Base-by-base conservation (phyloP, 2,888 invertebrate species). In the Nomada ferruginata region DNA sequence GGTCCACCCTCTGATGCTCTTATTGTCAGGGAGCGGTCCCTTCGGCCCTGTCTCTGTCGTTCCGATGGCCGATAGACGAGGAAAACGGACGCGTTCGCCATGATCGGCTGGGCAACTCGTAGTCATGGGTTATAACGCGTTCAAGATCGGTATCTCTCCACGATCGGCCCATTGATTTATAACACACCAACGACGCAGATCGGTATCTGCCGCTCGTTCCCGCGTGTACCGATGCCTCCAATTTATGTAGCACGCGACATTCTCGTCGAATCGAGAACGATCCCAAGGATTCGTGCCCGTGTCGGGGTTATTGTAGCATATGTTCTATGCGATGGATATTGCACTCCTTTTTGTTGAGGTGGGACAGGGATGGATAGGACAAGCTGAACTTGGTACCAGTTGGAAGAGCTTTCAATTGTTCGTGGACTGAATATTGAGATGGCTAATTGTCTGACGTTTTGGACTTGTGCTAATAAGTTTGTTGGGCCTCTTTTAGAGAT, bases 201-300 rank as follows among this genome's bases (percentile, higher is more conserved):
- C 82, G 78, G 76, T 89, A 90, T 90, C 90, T 85, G 75, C 86
- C 75, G 82, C 81, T 86, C 83, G 87, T 87, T 84, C 75, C 76
- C 71, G 84, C 79, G 85, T 89, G 86, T 88, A 83, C 82, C 84
- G 85, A 85, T 87, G 76, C 86, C 81, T 84, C 89, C 89, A 88
- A 90, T 90, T 91, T 90, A 90, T 90, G 89, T 89, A 90, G 88
- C 89, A 90, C 90, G 90, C 91, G 89, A 91, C 90, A 86, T 86
- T 76, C 80, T 86, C 29, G 89, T 88, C 87, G 83, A 80, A 44
- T 47, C 55, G 73, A 73, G 76, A 71, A 68, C 63, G 44, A 10
- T 59, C 52, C 61, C 29, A 15, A n/a, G 15, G 44, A 53, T 23
- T 65, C 36, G 23, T 23, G 59, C 53, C 64, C 18, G 47, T 23